Evolutionary conservation across 2,888 invertebrate genomes (phyloP).

Genomic region (Spialia ferax): DNA sequence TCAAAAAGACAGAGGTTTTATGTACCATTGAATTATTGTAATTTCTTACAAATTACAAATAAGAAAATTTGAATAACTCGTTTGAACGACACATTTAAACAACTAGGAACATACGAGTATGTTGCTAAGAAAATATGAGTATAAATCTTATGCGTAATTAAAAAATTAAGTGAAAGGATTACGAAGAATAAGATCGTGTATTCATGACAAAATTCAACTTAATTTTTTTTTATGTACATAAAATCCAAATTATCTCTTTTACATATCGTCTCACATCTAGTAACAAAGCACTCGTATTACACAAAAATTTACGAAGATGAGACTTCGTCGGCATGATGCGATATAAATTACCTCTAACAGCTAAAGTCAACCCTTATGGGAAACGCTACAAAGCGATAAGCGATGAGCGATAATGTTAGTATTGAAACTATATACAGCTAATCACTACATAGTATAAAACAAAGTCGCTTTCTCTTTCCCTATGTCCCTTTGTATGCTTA

Average conservation of each 20-base stretch:
- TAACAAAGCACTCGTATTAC: conserved; percentile 13
- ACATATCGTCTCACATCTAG: not conserved
- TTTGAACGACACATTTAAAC: too few relatives aligned
- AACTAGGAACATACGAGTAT: too few relatives aligned
- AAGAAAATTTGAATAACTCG: too few relatives aligned
- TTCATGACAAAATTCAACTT: not conserved
- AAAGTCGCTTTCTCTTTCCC: too few relatives aligned
- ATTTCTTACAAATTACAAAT: too few relatives aligned
- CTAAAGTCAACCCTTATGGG: conserved; percentile 9
- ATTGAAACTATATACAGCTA: too few relatives aligned
- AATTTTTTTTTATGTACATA: not conserved
- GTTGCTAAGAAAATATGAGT: too few relatives aligned
- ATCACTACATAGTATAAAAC: too few relatives aligned
- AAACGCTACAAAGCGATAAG: not conserved
- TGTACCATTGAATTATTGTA: too few relatives aligned
- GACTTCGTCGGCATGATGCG: conserved; percentile 18
- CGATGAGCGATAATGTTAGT: conserved; percentile 4
- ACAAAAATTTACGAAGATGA: conserved; percentile 23
- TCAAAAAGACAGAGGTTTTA: too few relatives aligned
- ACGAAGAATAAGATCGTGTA: not conserved
- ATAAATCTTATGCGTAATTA: too few relatives aligned
- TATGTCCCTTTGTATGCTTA: too few relatives aligned
- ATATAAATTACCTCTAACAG: conserved; percentile 28
- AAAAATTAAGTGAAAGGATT: not conserved
- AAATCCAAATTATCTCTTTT: not conserved